A percentile compares a stretch with the other conserved stretches of the same genome.
Conservation (phyloP, 37 sponge, comb jelly and placozoan species). For the Hormiphora californensis region DNA sequence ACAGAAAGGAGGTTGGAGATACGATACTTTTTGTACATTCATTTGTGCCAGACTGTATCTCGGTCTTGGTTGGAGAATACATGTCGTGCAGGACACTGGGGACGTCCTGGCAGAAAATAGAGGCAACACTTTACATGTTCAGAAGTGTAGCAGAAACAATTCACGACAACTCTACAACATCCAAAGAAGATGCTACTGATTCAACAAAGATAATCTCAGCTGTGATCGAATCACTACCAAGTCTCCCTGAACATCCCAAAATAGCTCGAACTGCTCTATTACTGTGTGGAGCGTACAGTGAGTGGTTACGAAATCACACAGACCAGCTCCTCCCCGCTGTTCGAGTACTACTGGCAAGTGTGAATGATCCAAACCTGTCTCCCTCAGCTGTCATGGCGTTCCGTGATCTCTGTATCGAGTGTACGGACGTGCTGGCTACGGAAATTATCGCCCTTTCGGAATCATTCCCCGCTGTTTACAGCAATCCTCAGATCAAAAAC, state of each 20-base stretch:
- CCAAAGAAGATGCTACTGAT: not conserved
- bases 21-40: slow-evolving; percentile 38
- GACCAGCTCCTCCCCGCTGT: slow-evolving; percentile 39
- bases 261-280: slow-evolving; percentile 24
- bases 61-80: slow-evolving; percentile 30
- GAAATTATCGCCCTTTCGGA: slow-evolving; percentile 1
- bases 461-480: not conserved
- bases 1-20: slow-evolving; percentile 53
- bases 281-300: slow-evolving; percentile 50
- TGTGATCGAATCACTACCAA: slow-evolving; percentile 36
- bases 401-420: slow-evolving; percentile 44
- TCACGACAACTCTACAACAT: not conserved
- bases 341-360: slow-evolving; percentile 18
- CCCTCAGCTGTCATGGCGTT: slow-evolving; percentile 53
- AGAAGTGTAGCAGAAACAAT: slow-evolving; percentile 46
- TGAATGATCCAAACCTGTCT: slow-evolving; percentile 22
- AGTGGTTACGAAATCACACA: slow-evolving; percentile 28
- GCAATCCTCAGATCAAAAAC: slow-evolving; percentile 38
- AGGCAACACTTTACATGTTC: slow-evolving; percentile 46
- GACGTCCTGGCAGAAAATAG: slow-evolving; percentile 22
- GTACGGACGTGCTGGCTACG: slow-evolving; percentile 21
- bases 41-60: slow-evolving; percentile 33
- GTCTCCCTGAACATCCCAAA: slow-evolving; percentile 19
- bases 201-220: not conserved
- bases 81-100: not conserved